Percentiles rank a stretch among this genome's conserved stretches.
These are phyloP conservation scores for Carollia perspicillata DNA, from an alignment of 2,113 vertebrate genomes.

Conservation along the genomic window DNA sequence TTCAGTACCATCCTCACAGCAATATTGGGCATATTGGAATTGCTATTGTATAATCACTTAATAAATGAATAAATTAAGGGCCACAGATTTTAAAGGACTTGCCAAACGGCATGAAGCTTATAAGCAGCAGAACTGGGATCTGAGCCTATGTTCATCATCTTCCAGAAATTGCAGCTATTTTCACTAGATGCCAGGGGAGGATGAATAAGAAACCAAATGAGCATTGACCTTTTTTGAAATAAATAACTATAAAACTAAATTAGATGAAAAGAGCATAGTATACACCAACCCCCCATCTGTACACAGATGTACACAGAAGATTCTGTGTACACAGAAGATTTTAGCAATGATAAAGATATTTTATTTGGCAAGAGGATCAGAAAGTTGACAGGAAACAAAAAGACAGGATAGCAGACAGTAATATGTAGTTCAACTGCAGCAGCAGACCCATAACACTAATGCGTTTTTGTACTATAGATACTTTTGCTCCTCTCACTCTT, in stretches of 20 bases:
- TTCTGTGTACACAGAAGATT: neutral
- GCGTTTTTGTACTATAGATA: neutral
- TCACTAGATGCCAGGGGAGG: neutral
- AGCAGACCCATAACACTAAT: neutral
- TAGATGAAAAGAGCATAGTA: neutral
- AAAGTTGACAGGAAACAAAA: neutral
- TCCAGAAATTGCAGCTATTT: slow-evolving; percentile 18
- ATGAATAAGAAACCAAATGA: slow-evolving; percentile 27
- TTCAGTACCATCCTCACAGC: neutral
- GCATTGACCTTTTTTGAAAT: slow-evolving; percentile 18
- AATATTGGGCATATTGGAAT: neutral
- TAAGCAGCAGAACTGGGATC: neutral
- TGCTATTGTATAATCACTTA: slow-evolving; percentile 42
- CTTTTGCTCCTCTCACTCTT: neutral
- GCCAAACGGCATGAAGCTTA: slow-evolving; percentile 4
- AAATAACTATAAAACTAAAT: slow-evolving; percentile 5
- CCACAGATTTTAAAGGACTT: slow-evolving; percentile 21
- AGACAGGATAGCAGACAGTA: neutral
- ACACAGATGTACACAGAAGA: too few relatives aligned
- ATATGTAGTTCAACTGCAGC: neutral
- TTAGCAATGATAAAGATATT: neutral
- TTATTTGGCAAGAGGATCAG: neutral
- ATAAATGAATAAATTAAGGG: slow-evolving; percentile 34
- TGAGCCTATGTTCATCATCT: neutral
- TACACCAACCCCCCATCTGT: neutral